Evolutionary conservation across 2,888 invertebrate genomes (phyloP).

Genomic region (Falcaria lacertinaria): DNA sequence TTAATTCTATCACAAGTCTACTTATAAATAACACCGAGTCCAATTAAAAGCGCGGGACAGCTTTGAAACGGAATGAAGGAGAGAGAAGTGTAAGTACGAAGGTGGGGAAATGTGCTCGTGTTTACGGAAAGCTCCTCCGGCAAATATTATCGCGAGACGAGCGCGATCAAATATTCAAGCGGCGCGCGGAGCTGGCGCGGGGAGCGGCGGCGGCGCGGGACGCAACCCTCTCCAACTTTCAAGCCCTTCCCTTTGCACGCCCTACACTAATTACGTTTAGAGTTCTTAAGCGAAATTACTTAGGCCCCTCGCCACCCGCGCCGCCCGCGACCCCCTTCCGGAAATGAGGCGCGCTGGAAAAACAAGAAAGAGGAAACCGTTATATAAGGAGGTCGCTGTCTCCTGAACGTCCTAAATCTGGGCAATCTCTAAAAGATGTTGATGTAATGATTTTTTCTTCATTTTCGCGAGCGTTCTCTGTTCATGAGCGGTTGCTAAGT

Average conservation of each 20-base stretch:
- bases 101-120: conserved; percentile 71
- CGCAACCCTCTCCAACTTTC: conserved; percentile 82
- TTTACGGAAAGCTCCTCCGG: conserved; percentile 77
- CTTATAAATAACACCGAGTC: conserved; percentile 69
- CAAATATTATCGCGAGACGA: conserved; percentile 78
- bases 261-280: conserved; percentile 85
- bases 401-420: conserved; percentile 74
- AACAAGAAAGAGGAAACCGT: conserved; percentile 77
- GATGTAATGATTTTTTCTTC: conserved; percentile 79
- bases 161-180: conserved; percentile 77
- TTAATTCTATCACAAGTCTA: conserved; percentile 76
- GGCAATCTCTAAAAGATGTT: conserved; percentile 77
- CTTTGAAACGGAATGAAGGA: conserved; percentile 67
- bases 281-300: conserved; percentile 85
- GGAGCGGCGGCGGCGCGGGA: conserved; percentile 60
- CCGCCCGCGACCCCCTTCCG: conserved; percentile 66
- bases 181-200: conserved; percentile 62
- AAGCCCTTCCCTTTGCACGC: conserved; percentile 82
- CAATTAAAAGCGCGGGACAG: conserved; percentile 75
- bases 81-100: conserved; percentile 67
- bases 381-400: conserved; percentile 71
- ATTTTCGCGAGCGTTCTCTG: conserved; percentile 71
- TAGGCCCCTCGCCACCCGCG: conserved; percentile 79
- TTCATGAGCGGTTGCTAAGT: conserved; percentile 80
- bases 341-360: conserved; percentile 78